phyloP scores from a whole-genome alignment of 2,113 vertebrate species.

The Mus musculus region DNA sequence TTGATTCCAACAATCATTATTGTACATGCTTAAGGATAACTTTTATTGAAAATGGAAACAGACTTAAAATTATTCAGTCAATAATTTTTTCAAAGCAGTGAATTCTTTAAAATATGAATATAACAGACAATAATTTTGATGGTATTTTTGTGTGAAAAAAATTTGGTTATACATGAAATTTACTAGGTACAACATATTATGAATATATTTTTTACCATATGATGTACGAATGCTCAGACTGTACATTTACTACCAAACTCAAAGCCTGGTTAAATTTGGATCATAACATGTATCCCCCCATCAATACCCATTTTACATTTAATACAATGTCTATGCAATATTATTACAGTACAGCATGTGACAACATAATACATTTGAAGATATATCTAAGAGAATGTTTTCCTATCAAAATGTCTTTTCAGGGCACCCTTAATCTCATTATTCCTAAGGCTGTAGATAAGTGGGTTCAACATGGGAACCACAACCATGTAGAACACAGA shows the following conservation, averaged over 20 bases:
- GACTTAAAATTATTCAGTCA: neutral
- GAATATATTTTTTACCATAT: neutral
- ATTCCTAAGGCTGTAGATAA: neutral
- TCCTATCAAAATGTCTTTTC: neutral
- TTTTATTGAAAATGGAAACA: neutral
- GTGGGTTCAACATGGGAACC: neutral
- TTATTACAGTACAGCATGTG: neutral
- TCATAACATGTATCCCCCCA: neutral
- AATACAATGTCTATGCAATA: neutral
- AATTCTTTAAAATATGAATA: neutral
- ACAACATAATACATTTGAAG: neutral
- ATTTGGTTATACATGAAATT: neutral
- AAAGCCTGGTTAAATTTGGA: neutral
- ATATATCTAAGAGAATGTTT: neutral
- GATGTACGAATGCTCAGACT: neutral
- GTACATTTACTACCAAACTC: neutral
- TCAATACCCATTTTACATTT: neutral
- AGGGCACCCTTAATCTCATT: neutral
- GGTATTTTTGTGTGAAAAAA: neutral
- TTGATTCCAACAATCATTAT: neutral
- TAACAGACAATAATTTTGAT: neutral
- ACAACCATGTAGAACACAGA: neutral
- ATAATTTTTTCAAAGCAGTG: neutral
- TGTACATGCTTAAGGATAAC: neutral
- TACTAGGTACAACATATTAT: neutral